A percentile compares a stretch with the other conserved stretches of the same genome.
phyloP scores from a whole-genome alignment of 2,113 vertebrate species.

The Ibidorhyncha struthersii region DNA sequence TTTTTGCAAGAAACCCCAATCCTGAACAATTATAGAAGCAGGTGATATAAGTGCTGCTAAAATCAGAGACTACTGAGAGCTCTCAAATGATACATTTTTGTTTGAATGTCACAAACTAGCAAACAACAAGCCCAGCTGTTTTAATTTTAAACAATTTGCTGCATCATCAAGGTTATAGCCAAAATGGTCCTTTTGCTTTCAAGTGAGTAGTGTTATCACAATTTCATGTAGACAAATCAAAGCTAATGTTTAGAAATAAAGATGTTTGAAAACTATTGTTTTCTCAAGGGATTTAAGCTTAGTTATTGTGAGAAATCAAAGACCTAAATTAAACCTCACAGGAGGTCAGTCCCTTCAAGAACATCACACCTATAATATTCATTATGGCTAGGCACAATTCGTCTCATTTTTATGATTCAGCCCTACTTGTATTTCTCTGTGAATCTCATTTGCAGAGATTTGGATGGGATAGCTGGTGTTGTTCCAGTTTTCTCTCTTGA shows the following conservation, averaged over 20 bases:
- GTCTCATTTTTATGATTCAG: background rate
- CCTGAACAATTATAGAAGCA: slow-evolving; percentile 65
- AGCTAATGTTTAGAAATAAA: slow-evolving; percentile 1
- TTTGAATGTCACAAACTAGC: slow-evolving; percentile 20
- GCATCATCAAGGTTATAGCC: background rate
- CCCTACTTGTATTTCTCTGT: background rate
- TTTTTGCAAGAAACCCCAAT: slow-evolving; percentile 36
- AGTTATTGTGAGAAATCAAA: slow-evolving; percentile 34
- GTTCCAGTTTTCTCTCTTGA: background rate
- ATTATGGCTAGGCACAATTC: background rate
- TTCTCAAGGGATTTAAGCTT: slow-evolving; percentile 52
- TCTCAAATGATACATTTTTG: slow-evolving; percentile 25
- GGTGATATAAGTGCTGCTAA: slow-evolving; percentile 53
- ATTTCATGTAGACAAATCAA: slow-evolving; percentile 4
- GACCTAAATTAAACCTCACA: slow-evolving; percentile 40
- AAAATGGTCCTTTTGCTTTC: background rate
- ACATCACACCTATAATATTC: background rate
- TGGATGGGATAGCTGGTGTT: background rate
- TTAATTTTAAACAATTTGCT: slow-evolving; percentile 30
- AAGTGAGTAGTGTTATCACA: background rate
- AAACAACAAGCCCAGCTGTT: background rate
- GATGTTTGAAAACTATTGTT: background rate
- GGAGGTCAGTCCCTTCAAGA: slow-evolving; percentile 29
- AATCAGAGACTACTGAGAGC: slow-evolving; percentile 9
- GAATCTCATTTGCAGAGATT: background rate